These are phyloP conservation scores for Acomys russatus DNA, from an alignment of 2,797 vertebrate genomes.

Conservation along the genomic window DNA sequence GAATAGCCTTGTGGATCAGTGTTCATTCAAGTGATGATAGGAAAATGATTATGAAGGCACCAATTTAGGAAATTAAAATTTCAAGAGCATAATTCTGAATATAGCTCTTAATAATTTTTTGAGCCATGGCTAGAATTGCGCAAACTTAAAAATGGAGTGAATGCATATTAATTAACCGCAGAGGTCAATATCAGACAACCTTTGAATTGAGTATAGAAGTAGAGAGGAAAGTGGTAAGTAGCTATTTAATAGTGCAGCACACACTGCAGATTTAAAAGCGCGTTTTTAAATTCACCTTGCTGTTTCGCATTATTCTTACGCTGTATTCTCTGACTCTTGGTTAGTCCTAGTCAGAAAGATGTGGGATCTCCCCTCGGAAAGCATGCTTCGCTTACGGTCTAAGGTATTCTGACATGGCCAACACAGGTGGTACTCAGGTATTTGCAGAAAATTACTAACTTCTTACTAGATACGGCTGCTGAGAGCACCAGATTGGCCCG, in stretches of 20 bases:
- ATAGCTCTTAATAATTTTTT: slow-evolving; percentile 47
- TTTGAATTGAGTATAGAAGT: slow-evolving; percentile 37
- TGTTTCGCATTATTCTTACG: slow-evolving; percentile 18
- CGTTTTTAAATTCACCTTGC: slow-evolving; percentile 11
- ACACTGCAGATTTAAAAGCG: neutral
- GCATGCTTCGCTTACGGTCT: neutral
- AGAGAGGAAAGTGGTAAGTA: slow-evolving; percentile 3
- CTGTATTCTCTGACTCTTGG: neutral
- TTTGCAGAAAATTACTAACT: slow-evolving; percentile 9
- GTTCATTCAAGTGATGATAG: slow-evolving; percentile 46
- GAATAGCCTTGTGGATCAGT: slow-evolving; percentile 36
- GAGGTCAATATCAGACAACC: slow-evolving; percentile 22
- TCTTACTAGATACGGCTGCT: neutral
- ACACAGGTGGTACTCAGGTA: neutral
- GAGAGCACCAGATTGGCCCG: neutral
- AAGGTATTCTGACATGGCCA: neutral
- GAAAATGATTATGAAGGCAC: slow-evolving; percentile 58
- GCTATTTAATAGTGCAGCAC: slow-evolving; percentile 1
- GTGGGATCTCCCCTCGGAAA: neutral
- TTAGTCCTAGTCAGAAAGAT: slow-evolving; percentile 1
- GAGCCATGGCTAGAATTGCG: neutral
- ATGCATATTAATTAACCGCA: neutral
- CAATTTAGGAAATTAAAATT: slow-evolving; percentile 64
- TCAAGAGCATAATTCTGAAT: slow-evolving; percentile 58
- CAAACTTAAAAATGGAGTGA: slow-evolving; percentile 56